These are phyloP conservation scores for Oasisia sp. DNA, from an alignment of 2,888 invertebrate species.

Conservation along the genomic window DNA sequence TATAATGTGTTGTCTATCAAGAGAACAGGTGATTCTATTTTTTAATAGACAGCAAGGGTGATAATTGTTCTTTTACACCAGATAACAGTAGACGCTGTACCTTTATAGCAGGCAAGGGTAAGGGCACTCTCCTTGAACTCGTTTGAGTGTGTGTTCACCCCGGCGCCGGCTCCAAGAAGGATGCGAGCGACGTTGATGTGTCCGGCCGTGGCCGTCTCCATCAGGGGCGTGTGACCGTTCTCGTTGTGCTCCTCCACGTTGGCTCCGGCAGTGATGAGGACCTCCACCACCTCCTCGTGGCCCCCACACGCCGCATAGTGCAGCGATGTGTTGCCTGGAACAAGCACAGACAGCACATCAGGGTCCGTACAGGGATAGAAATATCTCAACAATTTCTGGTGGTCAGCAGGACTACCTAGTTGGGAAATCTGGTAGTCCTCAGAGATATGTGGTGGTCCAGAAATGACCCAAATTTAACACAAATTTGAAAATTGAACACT, in stretches of 20 bases:
- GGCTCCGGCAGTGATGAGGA: slow-evolving; percentile 87
- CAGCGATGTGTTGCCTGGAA: slow-evolving; percentile 76
- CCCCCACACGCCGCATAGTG: slow-evolving; percentile 84
- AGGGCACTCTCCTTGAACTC: slow-evolving; percentile 99
- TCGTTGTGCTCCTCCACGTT: slow-evolving; percentile 99
- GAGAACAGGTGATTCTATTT: neutral
- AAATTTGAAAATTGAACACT: too few species aligned
- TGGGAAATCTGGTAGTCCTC: too few species aligned
- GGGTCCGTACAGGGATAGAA: too few species aligned
- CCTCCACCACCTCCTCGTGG: slow-evolving; percentile 85
- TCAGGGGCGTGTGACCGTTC: slow-evolving; percentile 94
- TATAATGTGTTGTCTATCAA: neutral
- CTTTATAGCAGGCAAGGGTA: slow-evolving; percentile 94
- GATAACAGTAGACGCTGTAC: slow-evolving; percentile 43
- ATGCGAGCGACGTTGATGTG: slow-evolving; percentile 70
- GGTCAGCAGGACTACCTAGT: too few species aligned
- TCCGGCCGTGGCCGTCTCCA: slow-evolving; percentile 68
- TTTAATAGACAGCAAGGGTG: neutral
- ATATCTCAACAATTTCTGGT: too few species aligned
- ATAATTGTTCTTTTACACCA: neutral
- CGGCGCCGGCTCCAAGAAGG: slow-evolving; percentile 91
- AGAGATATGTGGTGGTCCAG: too few species aligned
- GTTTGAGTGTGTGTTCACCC: slow-evolving; percentile 98
- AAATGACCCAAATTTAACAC: too few species aligned
- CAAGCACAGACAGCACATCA: neutral